Base-by-base conservation (phyloP, 2,888 invertebrate species). In the Dasypogon diadema region DNA sequence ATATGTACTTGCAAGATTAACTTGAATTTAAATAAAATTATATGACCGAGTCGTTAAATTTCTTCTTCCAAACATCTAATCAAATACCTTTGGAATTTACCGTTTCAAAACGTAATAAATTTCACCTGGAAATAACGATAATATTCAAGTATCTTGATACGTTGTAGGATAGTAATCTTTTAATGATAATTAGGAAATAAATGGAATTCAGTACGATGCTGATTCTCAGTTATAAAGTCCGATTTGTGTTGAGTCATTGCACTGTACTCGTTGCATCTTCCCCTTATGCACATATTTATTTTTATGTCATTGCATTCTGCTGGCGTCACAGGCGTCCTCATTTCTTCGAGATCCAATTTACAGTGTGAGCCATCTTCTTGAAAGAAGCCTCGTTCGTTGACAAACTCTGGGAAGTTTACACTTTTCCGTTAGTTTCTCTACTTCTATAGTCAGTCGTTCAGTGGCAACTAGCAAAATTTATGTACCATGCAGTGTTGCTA, bases 271-370 rank as follows among this genome's bases (percentile, higher is more conserved):
- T n/a, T n/a, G 30, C 30, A 30, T 30, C 30, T 8, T 30, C 30
- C 30, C 30, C 30, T 30, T 30, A 8, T 42, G n/a, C 42, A 42
- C n/a, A 12, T 42, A 1, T 42, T 42, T 42, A 42, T 42, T 42
- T n/a, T 42, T 6, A 12, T 54, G 54, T 14, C 54, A 54, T 2
- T 54, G 22, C 22, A 54, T 54, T 22, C 18, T 14, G 54, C 22
- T 54, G 54, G 54, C 54, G 54, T 54, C 54, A 54, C 8, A 14
- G 6, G 54, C 18, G 54, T 54, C 18, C 54, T 12, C 54, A 54
- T 54, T 54, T 22, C 54, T 54, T 54, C 54, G 4, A 54, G 54
- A 54, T 21, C 21, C 54, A 54, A 54, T 18, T 54, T 54, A 54
- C 54, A 54, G 54, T 54, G n/a, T 12, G 42, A 42, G 12, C 12